Evolutionary conservation across 1,140 invertebrate genomes (phyloP).

Genomic region (Heterodera carotae): DNA sequence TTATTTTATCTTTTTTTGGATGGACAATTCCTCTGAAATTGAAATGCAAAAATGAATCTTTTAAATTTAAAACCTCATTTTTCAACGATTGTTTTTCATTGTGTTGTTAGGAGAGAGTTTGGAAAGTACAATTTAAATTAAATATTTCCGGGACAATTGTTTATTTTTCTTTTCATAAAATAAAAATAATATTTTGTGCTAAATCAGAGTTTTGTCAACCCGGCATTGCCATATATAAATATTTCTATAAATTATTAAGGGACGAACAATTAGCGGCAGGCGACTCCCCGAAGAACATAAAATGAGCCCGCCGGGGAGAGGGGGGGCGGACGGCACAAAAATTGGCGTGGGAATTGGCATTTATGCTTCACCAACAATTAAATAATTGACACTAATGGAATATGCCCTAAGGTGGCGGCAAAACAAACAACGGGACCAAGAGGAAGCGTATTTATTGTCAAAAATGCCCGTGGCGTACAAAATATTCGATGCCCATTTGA

Average conservation of each 20-base stretch:
- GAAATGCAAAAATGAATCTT: no score
- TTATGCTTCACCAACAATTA: background rate
- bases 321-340: background rate
- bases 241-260: background rate
- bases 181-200: no score
- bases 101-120: no score
- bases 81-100: no score
- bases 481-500: background rate
- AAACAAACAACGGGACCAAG: background rate
- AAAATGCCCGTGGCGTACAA: background rate
- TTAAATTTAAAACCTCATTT: no score
- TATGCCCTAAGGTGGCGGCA: background rate
- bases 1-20: no score
- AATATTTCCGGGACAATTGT: no score
- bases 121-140: no score
- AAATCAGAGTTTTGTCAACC: no score
- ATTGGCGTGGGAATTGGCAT: constrained; percentile 1
- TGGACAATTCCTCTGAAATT: no score
- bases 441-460: background rate
- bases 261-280: background rate
- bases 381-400: constrained; percentile 1
- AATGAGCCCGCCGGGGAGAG: background rate
- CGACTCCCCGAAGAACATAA: background rate
- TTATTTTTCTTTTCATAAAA: no score
- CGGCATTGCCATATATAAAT: no score